These are phyloP conservation scores for Cossypha caffra DNA, from an alignment of 2,797 vertebrate species.

Conservation along the genomic window DNA sequence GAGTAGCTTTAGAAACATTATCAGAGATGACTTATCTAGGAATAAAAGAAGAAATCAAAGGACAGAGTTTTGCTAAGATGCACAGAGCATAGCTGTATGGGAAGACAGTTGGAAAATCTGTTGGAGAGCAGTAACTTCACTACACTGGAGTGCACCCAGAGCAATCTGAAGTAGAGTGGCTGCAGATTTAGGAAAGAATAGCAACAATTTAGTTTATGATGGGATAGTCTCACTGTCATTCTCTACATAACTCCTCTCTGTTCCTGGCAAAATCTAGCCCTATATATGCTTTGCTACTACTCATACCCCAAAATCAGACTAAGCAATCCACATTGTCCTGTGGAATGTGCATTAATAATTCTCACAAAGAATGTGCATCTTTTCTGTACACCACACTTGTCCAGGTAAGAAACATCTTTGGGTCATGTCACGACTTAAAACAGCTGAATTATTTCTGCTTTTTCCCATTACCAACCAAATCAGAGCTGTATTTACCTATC, in stretches of 20 bases:
- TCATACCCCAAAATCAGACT: neutral
- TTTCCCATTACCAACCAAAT: neutral
- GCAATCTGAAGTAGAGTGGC: neutral
- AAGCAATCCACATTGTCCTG: neutral
- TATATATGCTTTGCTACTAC: rapidly evolving
- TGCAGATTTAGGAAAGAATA: neutral
- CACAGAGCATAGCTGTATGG: neutral
- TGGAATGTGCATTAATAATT: neutral
- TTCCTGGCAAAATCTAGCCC: neutral
- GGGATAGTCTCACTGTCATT: neutral
- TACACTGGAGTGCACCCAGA: neutral
- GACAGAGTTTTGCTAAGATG: neutral
- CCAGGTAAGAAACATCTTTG: neutral
- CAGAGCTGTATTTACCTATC: neutral
- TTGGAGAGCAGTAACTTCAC: neutral
- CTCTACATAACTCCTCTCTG: neutral
- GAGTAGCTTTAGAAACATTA: neutral
- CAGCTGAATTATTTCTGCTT: neutral
- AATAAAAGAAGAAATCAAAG: neutral
- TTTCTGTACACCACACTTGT: neutral
- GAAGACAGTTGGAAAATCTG: neutral
- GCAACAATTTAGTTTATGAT: neutral
- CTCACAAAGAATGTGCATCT: neutral
- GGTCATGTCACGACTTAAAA: rapidly evolving
- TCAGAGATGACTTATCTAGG: neutral